Evolutionary conservation across 2,888 invertebrate species (phyloP), one percentile per base, ranked within the genome.

Genomic region (Hypselothyrea guttata): DNA sequence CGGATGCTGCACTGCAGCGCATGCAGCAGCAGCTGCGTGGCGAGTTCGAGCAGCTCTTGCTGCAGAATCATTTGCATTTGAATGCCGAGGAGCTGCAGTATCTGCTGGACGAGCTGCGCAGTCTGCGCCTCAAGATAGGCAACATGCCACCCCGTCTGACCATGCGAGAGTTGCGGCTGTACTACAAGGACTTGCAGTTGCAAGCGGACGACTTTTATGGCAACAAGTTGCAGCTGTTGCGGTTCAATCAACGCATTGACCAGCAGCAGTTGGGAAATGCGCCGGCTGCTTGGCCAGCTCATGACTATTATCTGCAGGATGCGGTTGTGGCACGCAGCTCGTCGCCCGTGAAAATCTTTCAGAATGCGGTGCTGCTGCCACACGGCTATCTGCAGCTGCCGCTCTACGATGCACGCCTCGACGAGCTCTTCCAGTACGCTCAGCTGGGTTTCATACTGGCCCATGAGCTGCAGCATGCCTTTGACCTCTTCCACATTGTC

Each of bases 381-480:
- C 73, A 78, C 27, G 87, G 82, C 4, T 87, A 84, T 33, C 45
- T 87, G 28, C 87, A 86, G 45, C 49, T 76, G 65, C 86, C 86
- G 1, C 53, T 86, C 4, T 87, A 60, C 34, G 71, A 83, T 41
- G 58, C 42, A 3, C 60, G 59, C 0, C 58, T 87, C 1, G 49
- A 65, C 2, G 40, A 62, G 16, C 33, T 86, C 27, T 52, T 72
- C 52, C 86, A 86, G 35, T 74, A 84, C 13, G 83, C 86, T 1
- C 69, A 74, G 35, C 49, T 87, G 15, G 86, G 86, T 7, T 84
- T 87, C 38, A 86, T 87, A 4, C 31, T 87, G 27, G 81, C 87
- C 7, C 87, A 86, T 18, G 87, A 87, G 64, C 65, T 86, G 31
- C 73, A 84, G 9, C 87, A 87, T 45, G 87, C 86, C 37, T 87